These are phyloP conservation scores for Sesia apiformis DNA, from an alignment of 2,888 invertebrate species.

Conservation along the genomic window DNA sequence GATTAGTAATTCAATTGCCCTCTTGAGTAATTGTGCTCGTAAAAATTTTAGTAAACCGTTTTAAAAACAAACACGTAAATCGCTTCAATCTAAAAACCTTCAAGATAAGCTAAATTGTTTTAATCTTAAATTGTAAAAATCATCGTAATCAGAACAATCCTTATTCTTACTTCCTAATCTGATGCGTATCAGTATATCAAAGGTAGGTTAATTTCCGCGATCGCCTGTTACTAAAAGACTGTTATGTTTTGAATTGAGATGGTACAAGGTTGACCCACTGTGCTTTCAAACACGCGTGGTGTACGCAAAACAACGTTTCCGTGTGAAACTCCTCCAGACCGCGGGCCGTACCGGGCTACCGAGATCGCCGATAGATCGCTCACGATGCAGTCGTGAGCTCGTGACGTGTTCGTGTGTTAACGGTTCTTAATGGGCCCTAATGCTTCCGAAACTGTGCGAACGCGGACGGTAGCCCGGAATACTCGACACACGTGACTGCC, in stretches of 20 bases:
- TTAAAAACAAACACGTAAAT: background rate
- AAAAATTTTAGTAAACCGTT: background rate
- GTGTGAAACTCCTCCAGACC: conserved; percentile 53
- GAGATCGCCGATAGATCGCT: conserved; percentile 68
- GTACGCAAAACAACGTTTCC: conserved; percentile 35
- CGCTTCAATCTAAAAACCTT: background rate
- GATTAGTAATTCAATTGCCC: conserved; percentile 1
- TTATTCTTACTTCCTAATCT: too few relatives aligned
- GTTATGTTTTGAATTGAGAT: background rate
- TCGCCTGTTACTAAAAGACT: too few relatives aligned
- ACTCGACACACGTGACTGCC: conserved; percentile 58
- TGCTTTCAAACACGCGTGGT: conserved; percentile 12
- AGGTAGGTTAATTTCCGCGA: too few relatives aligned
- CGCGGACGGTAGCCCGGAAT: conserved; percentile 63
- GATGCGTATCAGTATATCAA: too few relatives aligned
- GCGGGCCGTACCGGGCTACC: conserved; percentile 51
- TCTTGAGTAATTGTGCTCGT: background rate
- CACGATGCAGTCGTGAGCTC: conserved; percentile 62
- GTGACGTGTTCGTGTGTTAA: conserved; percentile 69
- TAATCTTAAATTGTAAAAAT: too few relatives aligned
- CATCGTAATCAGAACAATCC: too few relatives aligned
- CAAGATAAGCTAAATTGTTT: background rate
- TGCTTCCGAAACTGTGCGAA: conserved; percentile 75
- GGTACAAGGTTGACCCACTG: background rate
- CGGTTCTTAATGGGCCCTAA: conserved; percentile 73